phyloP scores from a whole-genome alignment of 1,140 invertebrate species.

The Gonatopus flavifemur region DNA sequence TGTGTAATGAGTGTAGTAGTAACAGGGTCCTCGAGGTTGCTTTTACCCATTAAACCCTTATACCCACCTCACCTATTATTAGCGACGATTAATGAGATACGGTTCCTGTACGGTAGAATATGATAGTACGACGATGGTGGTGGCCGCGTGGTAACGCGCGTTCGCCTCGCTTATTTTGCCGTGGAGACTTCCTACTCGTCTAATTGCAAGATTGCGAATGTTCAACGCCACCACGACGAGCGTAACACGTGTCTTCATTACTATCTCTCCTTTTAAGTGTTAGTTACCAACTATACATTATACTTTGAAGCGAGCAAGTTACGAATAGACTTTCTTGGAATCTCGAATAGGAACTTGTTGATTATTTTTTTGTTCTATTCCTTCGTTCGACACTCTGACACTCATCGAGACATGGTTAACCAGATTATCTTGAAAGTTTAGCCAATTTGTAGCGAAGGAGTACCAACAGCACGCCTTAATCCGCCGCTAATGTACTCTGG shows the following conservation, averaged over 20 bases:
- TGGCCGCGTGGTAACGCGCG: constrained; percentile 37
- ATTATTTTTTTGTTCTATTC: too few relatives aligned
- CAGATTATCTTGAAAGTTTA: constrained; percentile 33
- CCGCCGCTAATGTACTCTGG: neutral
- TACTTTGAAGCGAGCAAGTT: too few relatives aligned
- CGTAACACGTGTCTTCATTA: too few relatives aligned
- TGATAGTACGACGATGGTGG: too few relatives aligned
- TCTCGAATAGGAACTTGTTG: too few relatives aligned
- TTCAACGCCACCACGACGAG: neutral
- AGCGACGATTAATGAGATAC: constrained; percentile 42
- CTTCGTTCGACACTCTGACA: too few relatives aligned
- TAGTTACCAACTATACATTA: too few relatives aligned
- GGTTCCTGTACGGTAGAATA: constrained; percentile 33
- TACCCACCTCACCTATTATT: constrained; percentile 35
- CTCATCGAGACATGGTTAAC: neutral
- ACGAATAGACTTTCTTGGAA: too few relatives aligned
- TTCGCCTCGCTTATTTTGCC: constrained; percentile 37
- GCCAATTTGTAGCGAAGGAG: constrained; percentile 25
- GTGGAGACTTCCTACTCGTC: constrained; percentile 34
- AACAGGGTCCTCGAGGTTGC: too few relatives aligned
- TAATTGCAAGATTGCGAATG: constrained; percentile 26
- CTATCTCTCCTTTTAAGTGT: too few relatives aligned
- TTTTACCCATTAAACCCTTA: too few relatives aligned
- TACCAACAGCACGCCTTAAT: constrained; percentile 33
- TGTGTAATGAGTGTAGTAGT: too few relatives aligned